phyloP scores from a whole-genome alignment of 92 coral and sea anemone species.

The Siderastrea siderea region DNA sequence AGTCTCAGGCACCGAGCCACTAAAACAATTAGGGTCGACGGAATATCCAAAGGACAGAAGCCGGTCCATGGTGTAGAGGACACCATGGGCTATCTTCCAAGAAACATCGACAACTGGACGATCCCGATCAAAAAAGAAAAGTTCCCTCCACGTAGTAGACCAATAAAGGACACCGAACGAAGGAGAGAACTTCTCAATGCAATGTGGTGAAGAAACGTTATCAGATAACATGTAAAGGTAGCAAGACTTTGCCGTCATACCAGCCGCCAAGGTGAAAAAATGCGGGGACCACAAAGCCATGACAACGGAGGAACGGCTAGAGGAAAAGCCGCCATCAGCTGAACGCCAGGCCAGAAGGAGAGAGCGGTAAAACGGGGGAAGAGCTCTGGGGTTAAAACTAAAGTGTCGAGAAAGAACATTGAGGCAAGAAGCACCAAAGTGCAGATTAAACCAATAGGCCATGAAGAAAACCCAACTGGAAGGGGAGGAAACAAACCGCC shows the following conservation, averaged over 20 bases:
- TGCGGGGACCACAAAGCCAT: not conserved
- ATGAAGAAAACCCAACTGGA: not conserved
- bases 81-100: not conserved
- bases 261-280: not conserved
- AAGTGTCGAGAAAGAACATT: not conserved
- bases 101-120: not conserved
- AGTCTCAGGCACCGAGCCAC: not conserved
- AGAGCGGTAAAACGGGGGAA: slow-evolving; percentile 16
- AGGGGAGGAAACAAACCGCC: not conserved
- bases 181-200: slow-evolving; percentile 23
- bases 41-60: not conserved
- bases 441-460: not conserved
- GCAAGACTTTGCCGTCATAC: not conserved
- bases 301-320: not conserved
- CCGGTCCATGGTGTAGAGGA: not conserved
- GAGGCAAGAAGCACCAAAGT: not conserved
- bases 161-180: slow-evolving; percentile 8
- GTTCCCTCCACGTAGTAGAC: slow-evolving; percentile 40
- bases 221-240: not conserved
- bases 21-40: not conserved
- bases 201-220: not conserved
- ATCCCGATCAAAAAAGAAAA: not conserved
- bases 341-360: slow-evolving; percentile 2
- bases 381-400: no score
- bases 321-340: not conserved